phyloP scores from a whole-genome alignment of 1,140 invertebrate genomes.

The Saccostrea glomerata region DNA sequence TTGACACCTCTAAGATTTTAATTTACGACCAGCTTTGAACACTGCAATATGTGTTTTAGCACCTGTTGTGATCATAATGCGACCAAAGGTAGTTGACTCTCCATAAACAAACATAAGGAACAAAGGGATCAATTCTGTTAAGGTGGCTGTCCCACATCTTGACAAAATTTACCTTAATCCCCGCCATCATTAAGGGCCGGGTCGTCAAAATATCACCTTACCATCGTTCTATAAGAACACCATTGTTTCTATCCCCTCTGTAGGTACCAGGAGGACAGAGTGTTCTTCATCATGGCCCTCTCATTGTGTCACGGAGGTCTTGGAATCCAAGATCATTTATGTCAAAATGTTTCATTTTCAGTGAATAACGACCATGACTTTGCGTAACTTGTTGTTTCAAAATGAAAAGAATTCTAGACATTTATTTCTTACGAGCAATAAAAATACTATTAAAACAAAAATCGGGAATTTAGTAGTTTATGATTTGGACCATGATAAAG shows the following conservation, averaged over 20 bases:
- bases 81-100: constrained; percentile 9
- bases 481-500: too few relatives aligned
- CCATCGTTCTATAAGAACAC: background rate
- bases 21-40: constrained; percentile 12
- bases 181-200: background rate
- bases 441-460: background rate
- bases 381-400: background rate
- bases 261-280: background rate
- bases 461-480: too few relatives aligned
- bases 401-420: constrained; percentile 30
- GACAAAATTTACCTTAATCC: constrained; percentile 22
- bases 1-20: constrained; percentile 32
- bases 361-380: constrained; percentile 21
- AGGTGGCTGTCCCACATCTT: background rate
- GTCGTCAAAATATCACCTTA: constrained; percentile 1
- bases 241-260: background rate
- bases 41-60: background rate
- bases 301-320: background rate
- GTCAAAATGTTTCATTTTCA: background rate
- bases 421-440: constrained; percentile 8
- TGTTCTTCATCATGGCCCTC: background rate
- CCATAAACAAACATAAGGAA: constrained; percentile 23
- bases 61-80: background rate
- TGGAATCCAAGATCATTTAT: background rate
- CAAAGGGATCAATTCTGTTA: constrained; percentile 22